Conservation (phyloP, 2,113 vertebrate genomes). For the Neolamprologus caudopunctatus region DNA sequence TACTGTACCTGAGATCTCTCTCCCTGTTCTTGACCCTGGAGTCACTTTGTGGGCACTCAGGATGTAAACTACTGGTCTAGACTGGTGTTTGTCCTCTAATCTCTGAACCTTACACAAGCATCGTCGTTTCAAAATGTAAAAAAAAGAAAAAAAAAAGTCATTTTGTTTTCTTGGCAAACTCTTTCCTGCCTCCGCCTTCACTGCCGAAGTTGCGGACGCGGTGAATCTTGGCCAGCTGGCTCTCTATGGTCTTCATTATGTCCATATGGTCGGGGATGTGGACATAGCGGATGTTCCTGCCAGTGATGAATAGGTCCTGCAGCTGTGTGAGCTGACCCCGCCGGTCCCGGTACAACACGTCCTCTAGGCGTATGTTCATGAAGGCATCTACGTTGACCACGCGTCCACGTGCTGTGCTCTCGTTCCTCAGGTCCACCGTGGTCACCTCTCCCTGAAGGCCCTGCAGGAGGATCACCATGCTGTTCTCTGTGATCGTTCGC, state of each 20-base stretch:
- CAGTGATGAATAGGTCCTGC: slow-evolving; percentile 86
- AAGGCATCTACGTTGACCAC: slow-evolving; percentile 90
- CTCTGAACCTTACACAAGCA: not conserved
- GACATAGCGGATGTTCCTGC: slow-evolving; percentile 88
- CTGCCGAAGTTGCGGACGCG: slow-evolving; percentile 78
- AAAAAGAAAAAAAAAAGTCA: not conserved
- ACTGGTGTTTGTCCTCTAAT: not conserved
- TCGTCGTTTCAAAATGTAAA: not conserved
- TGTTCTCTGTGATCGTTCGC: slow-evolving; percentile 92
- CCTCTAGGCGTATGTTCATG: slow-evolving; percentile 87
- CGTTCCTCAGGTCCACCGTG: slow-evolving; percentile 88
- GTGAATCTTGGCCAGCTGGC: slow-evolving; percentile 81
- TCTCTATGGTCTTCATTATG: slow-evolving; percentile 81
- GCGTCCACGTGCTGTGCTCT: slow-evolving; percentile 80
- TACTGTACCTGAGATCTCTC: not conserved
- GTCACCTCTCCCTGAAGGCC: slow-evolving; percentile 82
- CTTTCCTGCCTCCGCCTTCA: slow-evolving; percentile 74
- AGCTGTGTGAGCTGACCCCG: slow-evolving; percentile 62
- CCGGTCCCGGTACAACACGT: slow-evolving; percentile 80
- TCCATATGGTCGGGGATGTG: slow-evolving; percentile 89
- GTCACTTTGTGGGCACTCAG: not conserved
- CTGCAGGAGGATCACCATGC: slow-evolving; percentile 90
- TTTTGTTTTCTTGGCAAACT: slow-evolving; percentile 67
- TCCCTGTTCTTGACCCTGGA: not conserved
- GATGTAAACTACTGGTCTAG: not conserved